A percentile compares a stretch with the other conserved stretches of the same genome.
Evolutionary conservation across 1,140 invertebrate genomes (phyloP).

Genomic region (Leptinotarsa defecta): DNA sequence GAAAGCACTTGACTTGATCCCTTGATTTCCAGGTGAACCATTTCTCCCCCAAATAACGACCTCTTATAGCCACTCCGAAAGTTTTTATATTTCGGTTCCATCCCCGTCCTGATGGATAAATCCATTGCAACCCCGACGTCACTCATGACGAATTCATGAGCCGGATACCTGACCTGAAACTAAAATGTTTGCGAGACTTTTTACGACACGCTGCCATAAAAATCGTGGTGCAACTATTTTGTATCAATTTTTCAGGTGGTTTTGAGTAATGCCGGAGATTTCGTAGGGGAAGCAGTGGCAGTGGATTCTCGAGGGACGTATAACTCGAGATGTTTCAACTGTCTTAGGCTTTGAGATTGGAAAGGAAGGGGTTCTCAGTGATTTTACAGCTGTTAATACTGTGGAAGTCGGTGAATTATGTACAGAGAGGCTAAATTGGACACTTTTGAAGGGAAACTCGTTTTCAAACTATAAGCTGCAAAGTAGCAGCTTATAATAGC

Average conservation of each 20-base stretch:
- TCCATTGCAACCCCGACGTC: neutral
- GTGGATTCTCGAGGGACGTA: neutral
- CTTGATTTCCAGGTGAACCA: slow-evolving; percentile 7
- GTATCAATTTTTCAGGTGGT: slow-evolving; percentile 11
- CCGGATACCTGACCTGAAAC: neutral
- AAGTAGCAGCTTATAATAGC: no score
- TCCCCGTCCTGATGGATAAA: neutral
- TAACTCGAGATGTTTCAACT: neutral
- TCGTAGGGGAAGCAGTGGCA: neutral
- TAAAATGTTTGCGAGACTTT: neutral
- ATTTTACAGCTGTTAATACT: no score
- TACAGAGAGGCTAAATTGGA: no score
- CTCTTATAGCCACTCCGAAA: neutral
- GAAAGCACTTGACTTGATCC: slow-evolving; percentile 7
- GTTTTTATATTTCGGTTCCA: slow-evolving; percentile 8
- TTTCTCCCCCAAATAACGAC: neutral
- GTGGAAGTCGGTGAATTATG: no score
- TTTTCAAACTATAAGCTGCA: no score
- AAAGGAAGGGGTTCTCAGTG: no score
- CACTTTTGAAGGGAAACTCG: no score
- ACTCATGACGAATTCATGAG: slow-evolving; percentile 1
- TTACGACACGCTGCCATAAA: neutral
- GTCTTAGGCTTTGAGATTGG: no score
- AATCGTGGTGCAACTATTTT: slow-evolving; percentile 1
- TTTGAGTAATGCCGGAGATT: neutral